A percentile compares a stretch with the other conserved stretches of the same genome.
Evolutionary conservation across 2,888 invertebrate genomes (phyloP).

Genomic region (Meloe dianella): DNA sequence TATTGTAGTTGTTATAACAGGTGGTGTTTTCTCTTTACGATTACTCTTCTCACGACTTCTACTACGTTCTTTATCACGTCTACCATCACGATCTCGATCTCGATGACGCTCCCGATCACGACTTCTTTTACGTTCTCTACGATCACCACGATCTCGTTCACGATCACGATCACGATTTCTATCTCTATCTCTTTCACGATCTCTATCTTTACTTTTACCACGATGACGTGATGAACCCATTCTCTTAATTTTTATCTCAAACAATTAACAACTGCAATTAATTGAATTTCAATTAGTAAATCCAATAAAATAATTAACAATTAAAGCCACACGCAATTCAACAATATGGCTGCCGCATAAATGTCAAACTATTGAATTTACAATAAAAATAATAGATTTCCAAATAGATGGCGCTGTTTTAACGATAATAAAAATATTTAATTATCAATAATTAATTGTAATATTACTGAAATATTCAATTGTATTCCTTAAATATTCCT

Average conservation of each 20-base stretch:
- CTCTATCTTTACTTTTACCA: conserved; percentile 62
- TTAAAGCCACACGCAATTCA: background rate
- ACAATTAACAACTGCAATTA: background rate
- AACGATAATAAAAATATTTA: too few species aligned
- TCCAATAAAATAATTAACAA: background rate
- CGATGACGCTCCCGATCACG: conserved; percentile 43
- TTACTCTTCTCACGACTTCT: conserved; percentile 50
- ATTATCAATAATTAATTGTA: too few species aligned
- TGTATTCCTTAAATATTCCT: too few species aligned
- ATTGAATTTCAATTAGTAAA: background rate
- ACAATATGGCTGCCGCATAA: conserved; percentile 8
- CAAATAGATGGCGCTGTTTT: background rate
- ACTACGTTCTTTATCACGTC: conserved; percentile 49
- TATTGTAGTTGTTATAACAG: conserved; percentile 46
- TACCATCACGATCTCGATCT: conserved; percentile 54
- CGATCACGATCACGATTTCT: conserved; percentile 61
- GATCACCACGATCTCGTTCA: conserved; percentile 44
- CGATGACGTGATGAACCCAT: conserved; percentile 65
- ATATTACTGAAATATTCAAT: too few species aligned
- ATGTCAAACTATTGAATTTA: background rate
- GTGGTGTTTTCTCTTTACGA: conserved; percentile 35
- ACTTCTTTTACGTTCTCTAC: conserved; percentile 35
- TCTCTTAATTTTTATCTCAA: conserved; percentile 41
- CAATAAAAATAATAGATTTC: background rate
- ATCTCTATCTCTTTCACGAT: too few species aligned